Percentiles rank a stretch among this genome's conserved stretches.
Conservation (phyloP, 2,888 invertebrate genomes). For the Chamaedrilus cognettii region DNA sequence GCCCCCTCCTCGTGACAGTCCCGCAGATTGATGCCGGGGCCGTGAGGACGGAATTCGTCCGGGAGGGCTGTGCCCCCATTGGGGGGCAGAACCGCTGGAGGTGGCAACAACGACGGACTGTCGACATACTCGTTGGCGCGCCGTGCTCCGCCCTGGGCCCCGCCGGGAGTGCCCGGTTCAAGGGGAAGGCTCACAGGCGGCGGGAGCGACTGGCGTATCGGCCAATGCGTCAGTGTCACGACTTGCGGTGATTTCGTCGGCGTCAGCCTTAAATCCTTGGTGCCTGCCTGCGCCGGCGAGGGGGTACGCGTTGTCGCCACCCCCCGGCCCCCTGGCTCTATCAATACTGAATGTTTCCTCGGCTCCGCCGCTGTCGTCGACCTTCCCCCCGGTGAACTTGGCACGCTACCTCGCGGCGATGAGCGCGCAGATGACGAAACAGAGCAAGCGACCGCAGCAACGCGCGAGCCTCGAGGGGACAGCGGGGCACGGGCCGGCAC, state of each 20-base stretch:
- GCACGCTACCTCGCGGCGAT: no score
- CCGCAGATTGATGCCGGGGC: background rate
- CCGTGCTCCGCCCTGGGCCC: background rate
- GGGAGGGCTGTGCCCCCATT: background rate
- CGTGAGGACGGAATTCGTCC: conserved; percentile 3
- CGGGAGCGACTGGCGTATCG: conserved; percentile 11
- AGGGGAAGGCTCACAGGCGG: background rate
- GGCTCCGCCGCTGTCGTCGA: background rate
- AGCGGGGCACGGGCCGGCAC: background rate
- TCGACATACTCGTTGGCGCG: conserved; percentile 26
- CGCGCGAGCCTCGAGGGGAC: no score
- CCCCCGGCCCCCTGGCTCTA: background rate
- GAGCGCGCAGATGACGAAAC: no score
- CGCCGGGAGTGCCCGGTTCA: background rate
- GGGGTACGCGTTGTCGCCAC: background rate
- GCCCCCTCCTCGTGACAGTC: conserved; percentile 2
- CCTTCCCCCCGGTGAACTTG: background rate
- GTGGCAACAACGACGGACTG: conserved; percentile 12
- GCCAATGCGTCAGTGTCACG: conserved; percentile 11
- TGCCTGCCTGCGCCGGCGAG: background rate
- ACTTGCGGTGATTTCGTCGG: background rate
- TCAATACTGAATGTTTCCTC: no score
- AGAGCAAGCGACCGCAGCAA: no score
- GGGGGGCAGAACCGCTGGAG: background rate
- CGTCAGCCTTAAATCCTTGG: background rate